A percentile compares a stretch with the other conserved stretches of the same genome.
phyloP scores from a whole-genome alignment of 2,113 vertebrate genomes.

The Saccopteryx bilineata region DNA sequence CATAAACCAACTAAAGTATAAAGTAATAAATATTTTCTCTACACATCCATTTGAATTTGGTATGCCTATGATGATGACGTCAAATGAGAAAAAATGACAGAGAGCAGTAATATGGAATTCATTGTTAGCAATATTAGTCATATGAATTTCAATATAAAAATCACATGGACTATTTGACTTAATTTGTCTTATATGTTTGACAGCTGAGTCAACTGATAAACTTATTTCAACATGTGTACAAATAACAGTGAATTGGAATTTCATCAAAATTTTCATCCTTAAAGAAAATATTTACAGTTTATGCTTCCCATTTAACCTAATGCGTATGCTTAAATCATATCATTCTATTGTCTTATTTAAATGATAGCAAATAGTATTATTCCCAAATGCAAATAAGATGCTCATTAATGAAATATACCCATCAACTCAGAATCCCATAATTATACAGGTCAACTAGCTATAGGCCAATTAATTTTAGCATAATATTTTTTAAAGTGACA shows the following conservation, averaged over 20 bases:
- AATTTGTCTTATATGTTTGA: not conserved
- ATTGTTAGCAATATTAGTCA: not conserved
- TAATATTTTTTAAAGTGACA: slow-evolving; percentile 14
- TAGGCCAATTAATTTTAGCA: not conserved
- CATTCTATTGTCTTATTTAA: slow-evolving; percentile 11
- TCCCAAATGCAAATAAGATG: not conserved
- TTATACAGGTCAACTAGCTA: not conserved
- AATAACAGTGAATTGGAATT: not conserved
- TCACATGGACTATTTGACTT: not conserved
- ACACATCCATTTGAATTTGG: not conserved
- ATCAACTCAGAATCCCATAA: slow-evolving; percentile 1
- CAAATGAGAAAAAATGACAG: not conserved
- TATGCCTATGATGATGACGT: not conserved
- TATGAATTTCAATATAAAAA: slow-evolving; percentile 18
- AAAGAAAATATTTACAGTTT: not conserved
- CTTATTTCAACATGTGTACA: not conserved
- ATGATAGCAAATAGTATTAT: not conserved
- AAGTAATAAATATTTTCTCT: not conserved
- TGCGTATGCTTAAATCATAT: not conserved
- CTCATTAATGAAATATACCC: not conserved
- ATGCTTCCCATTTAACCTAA: slow-evolving; percentile 36
- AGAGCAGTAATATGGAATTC: not conserved
- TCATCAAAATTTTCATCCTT: slow-evolving; percentile 13
- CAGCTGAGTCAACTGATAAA: slow-evolving; percentile 26
- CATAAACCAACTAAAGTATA: not conserved